A percentile compares a stretch with the other conserved stretches of the same genome.
These are phyloP conservation scores for Limenitis camilla DNA, from an alignment of 2,888 invertebrate genomes.

Conservation along the genomic window DNA sequence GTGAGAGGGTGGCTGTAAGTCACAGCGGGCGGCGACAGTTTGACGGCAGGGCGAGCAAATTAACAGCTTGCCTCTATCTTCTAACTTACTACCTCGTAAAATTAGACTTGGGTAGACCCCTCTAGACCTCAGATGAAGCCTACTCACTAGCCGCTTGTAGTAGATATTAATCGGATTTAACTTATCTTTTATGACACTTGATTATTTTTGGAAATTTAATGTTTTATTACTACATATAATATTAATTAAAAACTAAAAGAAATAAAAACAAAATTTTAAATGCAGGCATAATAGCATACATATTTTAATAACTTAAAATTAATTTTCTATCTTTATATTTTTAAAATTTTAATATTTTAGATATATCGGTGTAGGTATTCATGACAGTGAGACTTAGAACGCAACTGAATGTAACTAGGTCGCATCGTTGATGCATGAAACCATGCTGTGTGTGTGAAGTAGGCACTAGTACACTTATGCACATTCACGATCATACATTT, in stretches of 20 bases:
- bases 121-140: constrained; percentile 42
- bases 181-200: not conserved
- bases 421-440: constrained; percentile 36
- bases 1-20: constrained; percentile 43
- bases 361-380: too few relatives aligned
- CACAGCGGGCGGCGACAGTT: constrained; percentile 69
- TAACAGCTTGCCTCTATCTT: constrained; percentile 68
- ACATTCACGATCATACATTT: constrained; percentile 12
- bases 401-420: constrained; percentile 50
- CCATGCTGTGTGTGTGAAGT: constrained; percentile 1
- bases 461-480: constrained; percentile 2
- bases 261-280: too few relatives aligned
- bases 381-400: constrained; percentile 34
- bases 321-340: too few relatives aligned
- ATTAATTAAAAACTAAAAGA: too few relatives aligned
- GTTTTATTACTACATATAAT: too few relatives aligned
- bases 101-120: constrained; percentile 67
- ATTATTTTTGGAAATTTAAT: not conserved
- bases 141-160: constrained; percentile 23
- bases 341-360: too few relatives aligned
- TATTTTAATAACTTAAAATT: too few relatives aligned
- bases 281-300: too few relatives aligned
- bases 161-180: not conserved
- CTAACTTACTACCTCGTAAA: constrained; percentile 72
- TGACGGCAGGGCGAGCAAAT: constrained; percentile 61